Evolutionary conservation across 1,140 invertebrate genomes (phyloP), one percentile per base, ranked within the genome.

Genomic region (Drosophila novamexicana): DNA sequence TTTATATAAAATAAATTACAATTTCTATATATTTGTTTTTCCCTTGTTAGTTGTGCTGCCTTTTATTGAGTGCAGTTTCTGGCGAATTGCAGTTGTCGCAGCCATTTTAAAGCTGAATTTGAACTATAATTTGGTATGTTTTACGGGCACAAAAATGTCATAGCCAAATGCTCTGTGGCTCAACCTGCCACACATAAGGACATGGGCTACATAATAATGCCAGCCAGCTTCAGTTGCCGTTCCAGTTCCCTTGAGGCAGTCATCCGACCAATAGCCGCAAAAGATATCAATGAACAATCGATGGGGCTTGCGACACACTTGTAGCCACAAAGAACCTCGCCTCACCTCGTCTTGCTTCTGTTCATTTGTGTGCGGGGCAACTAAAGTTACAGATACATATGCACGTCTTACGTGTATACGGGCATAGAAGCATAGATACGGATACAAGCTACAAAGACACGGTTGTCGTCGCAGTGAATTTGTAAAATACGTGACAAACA

Each of bases 401-500:
- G 76, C 69, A 88, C 64, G 73, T 76, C 69, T 71, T 71, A 50
- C 49, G 32, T 18, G 36, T 18, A 52, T 52, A 37, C 14, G 14
- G 14, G 44, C 1, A 22, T 44, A 37, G 39, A n/a, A 50, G 47
- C 52, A 34, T 10, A 53, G 47, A 39, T 56, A 22, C 47, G 16
- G 52, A 64, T 53, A 61, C 39, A 62, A 64, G 63, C 74, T 73
- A 56, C 45, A 42, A 66, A 71, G 77, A 65, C 73, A 83, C 75
- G 65, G 53, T 75, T 66, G 63, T 84, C 80, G 74, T 89, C 77
- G 81, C 85, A 89, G 74, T 89, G 84, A 90, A 90, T 89, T 89
- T 89, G 85, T 90, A 90, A 90, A 90, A 90, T 89, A 89, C 84
- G 84, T 89, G 84, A 89, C 84, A 90, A 90, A 89, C 84, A 89